Percentiles rank a stretch among this genome's conserved stretches.
These are phyloP conservation scores for Chitala chitala DNA, from an alignment of 2,113 vertebrate genomes.

Conservation along the genomic window DNA sequence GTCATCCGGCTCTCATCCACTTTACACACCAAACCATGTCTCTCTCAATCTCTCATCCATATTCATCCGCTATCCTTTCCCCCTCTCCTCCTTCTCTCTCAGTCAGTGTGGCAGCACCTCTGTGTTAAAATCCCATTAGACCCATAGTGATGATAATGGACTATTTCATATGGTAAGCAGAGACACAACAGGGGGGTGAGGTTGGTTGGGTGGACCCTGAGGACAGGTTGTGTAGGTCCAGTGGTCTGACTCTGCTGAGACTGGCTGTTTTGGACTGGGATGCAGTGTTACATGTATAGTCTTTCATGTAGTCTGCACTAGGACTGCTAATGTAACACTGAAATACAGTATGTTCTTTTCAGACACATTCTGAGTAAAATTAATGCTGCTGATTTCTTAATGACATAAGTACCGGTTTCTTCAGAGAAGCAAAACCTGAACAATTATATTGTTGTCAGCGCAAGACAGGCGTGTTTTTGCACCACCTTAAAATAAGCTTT, in stretches of 20 bases:
- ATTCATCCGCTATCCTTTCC: not conserved
- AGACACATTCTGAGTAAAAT: too few relatives aligned
- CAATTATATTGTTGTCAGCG: too few relatives aligned
- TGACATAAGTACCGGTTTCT: too few relatives aligned
- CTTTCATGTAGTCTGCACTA: too few relatives aligned
- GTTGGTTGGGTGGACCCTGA: not conserved
- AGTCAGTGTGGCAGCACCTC: slow-evolving; percentile 5
- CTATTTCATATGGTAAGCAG: slow-evolving; percentile 1
- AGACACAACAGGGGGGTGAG: not conserved
- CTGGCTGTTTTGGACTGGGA: not conserved
- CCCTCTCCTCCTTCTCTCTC: not conserved
- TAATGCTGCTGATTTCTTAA: too few relatives aligned
- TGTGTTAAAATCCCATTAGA: slow-evolving; percentile 14
- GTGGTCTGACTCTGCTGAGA: not conserved
- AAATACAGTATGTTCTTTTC: too few relatives aligned
- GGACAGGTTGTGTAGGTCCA: not conserved
- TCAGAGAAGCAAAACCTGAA: too few relatives aligned
- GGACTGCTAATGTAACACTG: too few relatives aligned
- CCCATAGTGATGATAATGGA: not conserved
- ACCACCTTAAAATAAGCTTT: too few relatives aligned
- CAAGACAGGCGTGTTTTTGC: too few relatives aligned
- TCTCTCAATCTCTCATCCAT: not conserved
- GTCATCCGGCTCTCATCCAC: not conserved
- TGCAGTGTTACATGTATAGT: too few relatives aligned
- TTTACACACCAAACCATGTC: not conserved